A percentile compares a stretch with the other conserved stretches of the same genome.
These are phyloP conservation scores for Parauchenoglanis punctatus DNA, from an alignment of 2,797 vertebrate genomes.

Conservation along the genomic window DNA sequence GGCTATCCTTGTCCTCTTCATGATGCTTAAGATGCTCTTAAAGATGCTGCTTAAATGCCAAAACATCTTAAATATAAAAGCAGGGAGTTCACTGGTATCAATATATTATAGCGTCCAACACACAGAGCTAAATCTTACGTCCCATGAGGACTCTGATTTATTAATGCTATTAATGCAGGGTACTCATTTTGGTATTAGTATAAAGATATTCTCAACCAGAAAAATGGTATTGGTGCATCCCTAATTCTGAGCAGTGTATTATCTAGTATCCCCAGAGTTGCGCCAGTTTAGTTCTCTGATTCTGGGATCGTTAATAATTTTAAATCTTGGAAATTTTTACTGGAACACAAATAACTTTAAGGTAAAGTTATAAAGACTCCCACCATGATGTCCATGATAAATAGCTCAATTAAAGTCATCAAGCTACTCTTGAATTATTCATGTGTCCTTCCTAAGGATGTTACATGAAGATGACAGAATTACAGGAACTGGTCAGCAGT, in stretches of 20 bases:
- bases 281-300: background rate
- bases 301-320: no score
- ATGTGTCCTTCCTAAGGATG: background rate
- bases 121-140: background rate
- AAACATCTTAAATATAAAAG: background rate
- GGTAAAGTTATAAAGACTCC: no score
- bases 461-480: background rate
- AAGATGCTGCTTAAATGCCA: background rate
- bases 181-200: background rate
- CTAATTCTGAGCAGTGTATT: background rate
- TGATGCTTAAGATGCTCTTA: no score
- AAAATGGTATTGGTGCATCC: background rate
- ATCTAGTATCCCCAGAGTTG: background rate
- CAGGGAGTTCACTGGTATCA: background rate
- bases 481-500: background rate
- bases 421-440: slow-evolving; percentile 12
- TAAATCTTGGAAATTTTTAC: no score
- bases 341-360: no score
- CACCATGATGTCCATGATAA: background rate
- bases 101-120: background rate
- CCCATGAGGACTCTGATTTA: background rate
- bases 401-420: background rate
- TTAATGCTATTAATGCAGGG: background rate
- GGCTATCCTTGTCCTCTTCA: background rate
- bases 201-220: background rate